These are phyloP conservation scores for Athrips mouffetella DNA, from an alignment of 2,888 invertebrate species.

Conservation along the genomic window DNA sequence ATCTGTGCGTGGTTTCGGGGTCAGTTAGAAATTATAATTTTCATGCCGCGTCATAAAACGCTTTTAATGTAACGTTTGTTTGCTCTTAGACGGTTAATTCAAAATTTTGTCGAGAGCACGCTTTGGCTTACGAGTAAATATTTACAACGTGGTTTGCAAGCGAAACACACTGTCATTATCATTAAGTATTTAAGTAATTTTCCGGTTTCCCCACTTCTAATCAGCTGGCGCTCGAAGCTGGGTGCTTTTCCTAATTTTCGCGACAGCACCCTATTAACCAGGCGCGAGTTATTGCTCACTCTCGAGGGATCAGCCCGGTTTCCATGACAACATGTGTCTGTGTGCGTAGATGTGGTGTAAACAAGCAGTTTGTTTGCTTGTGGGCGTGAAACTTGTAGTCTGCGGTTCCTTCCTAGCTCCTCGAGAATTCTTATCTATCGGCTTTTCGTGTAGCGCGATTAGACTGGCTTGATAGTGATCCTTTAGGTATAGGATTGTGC, in stretches of 20 bases:
- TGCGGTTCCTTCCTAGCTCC: slow-evolving; percentile 57
- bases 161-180: slow-evolving; percentile 41
- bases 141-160: slow-evolving; percentile 38
- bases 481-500: background rate
- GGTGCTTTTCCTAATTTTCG: slow-evolving; percentile 67
- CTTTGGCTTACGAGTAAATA: slow-evolving; percentile 53
- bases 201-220: slow-evolving; percentile 58
- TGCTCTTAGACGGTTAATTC: slow-evolving; percentile 56
- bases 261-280: slow-evolving; percentile 66
- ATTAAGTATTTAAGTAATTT: slow-evolving; percentile 67
- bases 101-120: slow-evolving; percentile 51
- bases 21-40: slow-evolving; percentile 35
- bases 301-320: slow-evolving; percentile 52
- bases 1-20: background rate
- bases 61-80: slow-evolving; percentile 61
- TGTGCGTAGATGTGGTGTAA: slow-evolving; percentile 38
- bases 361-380: slow-evolving; percentile 43
- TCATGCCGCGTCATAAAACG: slow-evolving; percentile 50
- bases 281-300: slow-evolving; percentile 62
- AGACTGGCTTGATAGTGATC: slow-evolving; percentile 2
- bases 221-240: slow-evolving; percentile 58
- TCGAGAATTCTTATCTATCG: slow-evolving; percentile 58
- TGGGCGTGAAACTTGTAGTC: slow-evolving; percentile 40
- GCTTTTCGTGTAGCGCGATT: slow-evolving; percentile 33
- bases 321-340: slow-evolving; percentile 46